phyloP scores from a whole-genome alignment of 2,888 invertebrate genomes.

The Drosophila mimetica region DNA sequence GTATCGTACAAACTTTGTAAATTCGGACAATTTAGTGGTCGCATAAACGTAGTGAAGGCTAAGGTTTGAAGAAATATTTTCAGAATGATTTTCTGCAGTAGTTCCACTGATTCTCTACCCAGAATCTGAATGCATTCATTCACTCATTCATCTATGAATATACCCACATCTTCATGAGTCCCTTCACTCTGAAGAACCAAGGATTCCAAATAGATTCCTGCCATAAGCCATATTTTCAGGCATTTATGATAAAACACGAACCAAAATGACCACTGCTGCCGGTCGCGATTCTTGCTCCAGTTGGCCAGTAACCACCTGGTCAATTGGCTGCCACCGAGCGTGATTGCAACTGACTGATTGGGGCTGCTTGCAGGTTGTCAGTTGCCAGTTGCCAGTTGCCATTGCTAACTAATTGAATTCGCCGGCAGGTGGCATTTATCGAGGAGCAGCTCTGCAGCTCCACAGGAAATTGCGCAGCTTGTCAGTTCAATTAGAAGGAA shows the following conservation, averaged over 20 bases:
- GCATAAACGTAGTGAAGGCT: neutral
- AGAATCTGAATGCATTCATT: neutral
- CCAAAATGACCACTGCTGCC: neutral
- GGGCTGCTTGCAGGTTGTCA: conserved; percentile 45
- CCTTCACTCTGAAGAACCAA: neutral
- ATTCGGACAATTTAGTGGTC: neutral
- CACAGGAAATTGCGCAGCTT: conserved; percentile 68
- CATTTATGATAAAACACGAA: neutral
- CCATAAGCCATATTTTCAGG: neutral
- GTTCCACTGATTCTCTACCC: neutral
- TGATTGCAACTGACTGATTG: conserved; percentile 51
- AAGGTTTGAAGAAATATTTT: neutral
- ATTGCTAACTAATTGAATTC: conserved; percentile 64
- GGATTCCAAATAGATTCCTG: neutral
- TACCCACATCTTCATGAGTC: neutral
- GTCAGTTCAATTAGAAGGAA: conserved; percentile 64
- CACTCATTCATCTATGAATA: neutral
- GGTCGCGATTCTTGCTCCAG: conserved; percentile 11
- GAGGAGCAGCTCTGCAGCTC: conserved; percentile 32
- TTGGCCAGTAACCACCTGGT: conserved; percentile 12
- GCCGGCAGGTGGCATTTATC: conserved; percentile 37
- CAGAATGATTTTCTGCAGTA: neutral
- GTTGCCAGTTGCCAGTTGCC: conserved; percentile 25
- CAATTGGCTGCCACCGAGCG: conserved; percentile 5
- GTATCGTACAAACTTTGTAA: neutral